Evolutionary conservation across 1,140 invertebrate species (phyloP).

Genomic region (Lethrus apterus): DNA sequence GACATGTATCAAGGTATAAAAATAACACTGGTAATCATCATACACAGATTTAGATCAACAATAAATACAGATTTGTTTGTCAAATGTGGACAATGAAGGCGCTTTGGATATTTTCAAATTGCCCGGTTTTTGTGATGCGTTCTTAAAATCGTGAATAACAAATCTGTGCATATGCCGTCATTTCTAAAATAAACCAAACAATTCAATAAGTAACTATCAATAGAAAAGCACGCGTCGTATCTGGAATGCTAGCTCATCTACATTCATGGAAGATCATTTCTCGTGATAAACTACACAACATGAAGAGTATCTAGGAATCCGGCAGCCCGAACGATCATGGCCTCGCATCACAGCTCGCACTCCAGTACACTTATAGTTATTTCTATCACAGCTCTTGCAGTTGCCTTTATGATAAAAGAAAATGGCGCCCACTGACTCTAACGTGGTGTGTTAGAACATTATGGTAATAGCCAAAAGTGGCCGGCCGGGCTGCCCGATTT

Average conservation of each 20-base stretch:
- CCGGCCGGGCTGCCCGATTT: background rate
- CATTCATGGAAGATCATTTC: conserved; percentile 10
- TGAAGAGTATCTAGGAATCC: conserved; percentile 3
- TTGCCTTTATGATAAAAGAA: conserved; percentile 25
- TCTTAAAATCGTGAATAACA: background rate
- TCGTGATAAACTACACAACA: too few relatives aligned
- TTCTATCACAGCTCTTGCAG: conserved; percentile 40
- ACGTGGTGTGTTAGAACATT: background rate
- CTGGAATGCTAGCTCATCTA: conserved; percentile 13
- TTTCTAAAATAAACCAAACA: too few relatives aligned
- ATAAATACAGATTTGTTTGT: too few relatives aligned
- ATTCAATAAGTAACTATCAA: background rate
- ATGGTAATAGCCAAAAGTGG: conserved; percentile 4
- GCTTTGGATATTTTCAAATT: background rate
- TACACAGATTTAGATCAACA: too few relatives aligned
- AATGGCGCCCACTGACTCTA: background rate
- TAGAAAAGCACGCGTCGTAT: background rate
- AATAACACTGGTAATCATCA: too few relatives aligned
- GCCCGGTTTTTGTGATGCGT: background rate
- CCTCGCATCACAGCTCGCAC: conserved; percentile 17
- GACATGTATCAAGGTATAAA: conserved; percentile 8
- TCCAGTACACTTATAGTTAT: conserved; percentile 22
- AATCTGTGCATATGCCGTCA: too few relatives aligned
- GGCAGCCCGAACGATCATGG: conserved; percentile 9
- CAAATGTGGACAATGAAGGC: conserved; percentile 2